Conservation (phyloP, 2,888 invertebrate species). For the Scaptomyza flava region DNA sequence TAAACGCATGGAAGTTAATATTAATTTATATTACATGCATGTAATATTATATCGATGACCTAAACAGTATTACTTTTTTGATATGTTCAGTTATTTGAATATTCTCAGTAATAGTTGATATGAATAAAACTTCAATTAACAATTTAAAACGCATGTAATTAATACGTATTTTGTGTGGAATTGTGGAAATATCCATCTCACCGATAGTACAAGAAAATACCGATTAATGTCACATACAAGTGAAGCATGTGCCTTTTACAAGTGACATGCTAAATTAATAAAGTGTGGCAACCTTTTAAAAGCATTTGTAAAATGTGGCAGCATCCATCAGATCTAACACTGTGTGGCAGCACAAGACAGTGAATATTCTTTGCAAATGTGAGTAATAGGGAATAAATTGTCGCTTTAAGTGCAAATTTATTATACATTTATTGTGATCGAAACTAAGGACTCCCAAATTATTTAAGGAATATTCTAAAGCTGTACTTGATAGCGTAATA, state of each 20-base stretch:
- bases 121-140: not conserved
- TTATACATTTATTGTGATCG: not conserved
- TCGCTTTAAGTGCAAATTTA: not conserved
- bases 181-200: not conserved
- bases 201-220: not conserved
- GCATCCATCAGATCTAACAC: not conserved
- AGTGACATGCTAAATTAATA: not conserved
- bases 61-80: too few species aligned
- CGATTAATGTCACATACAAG: not conserved
- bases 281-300: slow-evolving; percentile 13
- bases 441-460: not conserved
- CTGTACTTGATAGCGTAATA: not conserved
- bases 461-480: not conserved
- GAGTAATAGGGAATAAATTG: slow-evolving; percentile 41
- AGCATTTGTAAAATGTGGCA: slow-evolving; percentile 17
- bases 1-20: not conserved
- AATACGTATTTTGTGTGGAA: not conserved
- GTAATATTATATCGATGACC: too few species aligned
- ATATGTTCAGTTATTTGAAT: not conserved
- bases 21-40: too few species aligned
- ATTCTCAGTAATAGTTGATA: not conserved
- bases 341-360: slow-evolving; percentile 35
- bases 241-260: not conserved
- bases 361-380: slow-evolving; percentile 54
- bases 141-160: not conserved